Conservation (phyloP, 1,140 invertebrate genomes). For the Apocrypta bakeri region DNA sequence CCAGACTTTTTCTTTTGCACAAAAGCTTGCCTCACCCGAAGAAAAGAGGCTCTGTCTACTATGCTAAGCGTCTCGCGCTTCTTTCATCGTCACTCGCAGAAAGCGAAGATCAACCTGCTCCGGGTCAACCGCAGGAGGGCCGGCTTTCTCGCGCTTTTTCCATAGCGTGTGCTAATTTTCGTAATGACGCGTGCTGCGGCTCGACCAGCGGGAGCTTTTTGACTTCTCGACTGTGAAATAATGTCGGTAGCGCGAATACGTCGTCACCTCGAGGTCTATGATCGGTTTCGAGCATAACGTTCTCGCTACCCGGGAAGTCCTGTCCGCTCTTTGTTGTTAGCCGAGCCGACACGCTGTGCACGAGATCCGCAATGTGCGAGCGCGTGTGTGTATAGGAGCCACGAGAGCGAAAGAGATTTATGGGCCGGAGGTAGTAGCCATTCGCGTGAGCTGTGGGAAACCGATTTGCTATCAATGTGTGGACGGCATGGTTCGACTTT, state of each 20-base stretch:
- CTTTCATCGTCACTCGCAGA: not conserved
- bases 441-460: not conserved
- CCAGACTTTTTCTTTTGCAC: not conserved
- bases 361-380: not conserved
- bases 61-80: not conserved
- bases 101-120: conserved; percentile 3
- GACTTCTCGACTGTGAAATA: not conserved
- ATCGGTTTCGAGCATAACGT: conserved; percentile 1
- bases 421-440: not conserved
- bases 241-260: conserved; percentile 35
- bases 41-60: not conserved
- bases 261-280: conserved; percentile 20
- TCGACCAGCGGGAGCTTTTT: conserved; percentile 1
- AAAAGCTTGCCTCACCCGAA: not conserved
- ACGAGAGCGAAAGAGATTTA: conserved; percentile 13
- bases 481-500: not conserved
- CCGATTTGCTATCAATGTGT: not conserved
- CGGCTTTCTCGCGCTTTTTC: not conserved
- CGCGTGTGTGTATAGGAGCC: not conserved
- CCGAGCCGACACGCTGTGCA: not conserved
- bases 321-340: not conserved
- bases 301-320: not conserved
- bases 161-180: not conserved
- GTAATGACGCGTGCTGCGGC: not conserved
- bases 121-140: not conserved